Conservation (phyloP, 2,888 invertebrate species). For the Crocallis elinguaria region DNA sequence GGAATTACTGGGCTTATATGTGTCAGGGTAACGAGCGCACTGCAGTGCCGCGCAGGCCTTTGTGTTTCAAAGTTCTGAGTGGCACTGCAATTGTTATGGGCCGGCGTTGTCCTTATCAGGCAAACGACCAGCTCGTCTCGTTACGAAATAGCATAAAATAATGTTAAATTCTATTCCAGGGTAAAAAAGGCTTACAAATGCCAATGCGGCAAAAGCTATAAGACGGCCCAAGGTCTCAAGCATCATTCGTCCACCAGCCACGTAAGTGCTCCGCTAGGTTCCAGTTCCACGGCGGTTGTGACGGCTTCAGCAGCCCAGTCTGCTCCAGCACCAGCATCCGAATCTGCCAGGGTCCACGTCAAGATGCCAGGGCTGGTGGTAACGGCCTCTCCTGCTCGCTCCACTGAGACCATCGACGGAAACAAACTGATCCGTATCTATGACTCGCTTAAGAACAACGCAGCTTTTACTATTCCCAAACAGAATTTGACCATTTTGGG, state of each 20-base stretch:
- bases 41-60: too few relatives aligned
- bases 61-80: too few relatives aligned
- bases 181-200: slow-evolving; percentile 92
- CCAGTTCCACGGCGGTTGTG: slow-evolving; percentile 16
- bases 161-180: slow-evolving; percentile 71
- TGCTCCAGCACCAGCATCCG: slow-evolving; percentile 10
- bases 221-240: slow-evolving; percentile 91
- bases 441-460: slow-evolving; percentile 70
- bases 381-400: slow-evolving; percentile 67
- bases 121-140: background rate
- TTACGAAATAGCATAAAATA: background rate
- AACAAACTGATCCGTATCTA: slow-evolving; percentile 74
- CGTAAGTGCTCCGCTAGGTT: slow-evolving; percentile 1
- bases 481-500: slow-evolving; percentile 64
- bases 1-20: too few relatives aligned
- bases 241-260: slow-evolving; percentile 83
- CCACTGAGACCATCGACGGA: slow-evolving; percentile 46
- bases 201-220: slow-evolving; percentile 94
- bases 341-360: slow-evolving; percentile 41
- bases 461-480: slow-evolving; percentile 73
- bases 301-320: slow-evolving; percentile 18
- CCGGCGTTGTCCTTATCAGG: too few relatives aligned
- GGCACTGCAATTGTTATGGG: too few relatives aligned
- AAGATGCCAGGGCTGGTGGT: slow-evolving; percentile 70
- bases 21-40: too few relatives aligned